Base-by-base conservation (phyloP, 1,140 invertebrate genomes). In the Physella acuta region DNA sequence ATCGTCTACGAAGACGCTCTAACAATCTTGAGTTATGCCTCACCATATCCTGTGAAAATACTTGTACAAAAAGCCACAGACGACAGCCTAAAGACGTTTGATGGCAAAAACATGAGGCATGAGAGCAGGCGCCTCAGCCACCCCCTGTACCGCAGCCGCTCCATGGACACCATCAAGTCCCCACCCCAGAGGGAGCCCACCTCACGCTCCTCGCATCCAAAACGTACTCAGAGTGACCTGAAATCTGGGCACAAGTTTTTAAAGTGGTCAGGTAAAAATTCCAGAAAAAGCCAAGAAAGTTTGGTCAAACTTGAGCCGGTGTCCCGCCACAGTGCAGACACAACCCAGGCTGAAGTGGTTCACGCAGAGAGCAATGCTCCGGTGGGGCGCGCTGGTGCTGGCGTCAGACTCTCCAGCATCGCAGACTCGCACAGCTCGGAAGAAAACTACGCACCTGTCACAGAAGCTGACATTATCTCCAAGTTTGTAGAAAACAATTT, bases 1-100 rank as follows among this genome's bases (percentile, higher is more conserved):
- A 94, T 95, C 86, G 93, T 94, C 0, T 91, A 93, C 79, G 93
- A 95, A 83, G 94, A 97, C 78, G 94, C 94, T 0, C 82, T 95
- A 44, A 91, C 92, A 0, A 93, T 97, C 71, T 85, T 97, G 3
- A 93, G 92, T 64, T 93, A 94, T 71, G 93, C 94, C 1, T 95
- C 93, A n/a, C 94, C 94, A 0, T 95, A 96, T 78, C 93, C 93
- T 73, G 91, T 94, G 1, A 80, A 78, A 58, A 73, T 82, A 49
- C 76, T 72, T 2, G 68, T 80, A 17, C 75, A 79, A 51, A 81
- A 82, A 62, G 71, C 78, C 28, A 70, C 70, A 34, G 55, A 53
- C 3, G 52, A 37, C 59, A 51, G n/a, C 26, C 1, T 44, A 2
- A 28, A 36, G 20, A 55, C 30, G 8, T 34, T 49, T 67, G 51